Percentiles rank a stretch among this genome's conserved stretches.
Evolutionary conservation across 2,797 vertebrate species (phyloP).

Genomic region (Oreochromis grahami): DNA sequence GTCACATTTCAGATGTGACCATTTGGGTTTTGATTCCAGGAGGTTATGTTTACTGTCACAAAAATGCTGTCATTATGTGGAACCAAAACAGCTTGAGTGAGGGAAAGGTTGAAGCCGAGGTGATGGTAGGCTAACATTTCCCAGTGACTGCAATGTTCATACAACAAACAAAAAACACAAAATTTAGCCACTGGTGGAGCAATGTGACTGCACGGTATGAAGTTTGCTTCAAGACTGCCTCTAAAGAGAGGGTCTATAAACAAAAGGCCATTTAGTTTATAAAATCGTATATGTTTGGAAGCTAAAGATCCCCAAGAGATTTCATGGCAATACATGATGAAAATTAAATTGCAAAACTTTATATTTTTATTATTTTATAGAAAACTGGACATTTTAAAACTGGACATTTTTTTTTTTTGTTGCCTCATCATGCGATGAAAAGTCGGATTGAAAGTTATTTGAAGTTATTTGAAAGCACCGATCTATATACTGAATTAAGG

Average conservation of each 20-base stretch:
- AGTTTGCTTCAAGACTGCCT: neutral
- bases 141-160: neutral
- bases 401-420: neutral
- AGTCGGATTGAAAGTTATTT: neutral
- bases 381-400: neutral
- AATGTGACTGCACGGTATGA: neutral
- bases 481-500: neutral
- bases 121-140: neutral
- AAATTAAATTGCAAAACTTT: neutral
- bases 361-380: neutral
- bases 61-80: neutral
- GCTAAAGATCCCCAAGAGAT: neutral
- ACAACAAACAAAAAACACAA: neutral
- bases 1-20: neutral
- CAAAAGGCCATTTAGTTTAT: neutral
- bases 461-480: neutral
- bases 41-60: neutral
- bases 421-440: neutral
- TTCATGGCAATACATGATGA: fast-evolving
- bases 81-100: neutral
- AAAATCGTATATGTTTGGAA: neutral
- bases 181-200: neutral
- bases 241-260: neutral
- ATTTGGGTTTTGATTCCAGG: neutral
- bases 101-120: neutral